Base-by-base conservation (phyloP, 2,888 invertebrate species). In the Aethes cnicana region DNA sequence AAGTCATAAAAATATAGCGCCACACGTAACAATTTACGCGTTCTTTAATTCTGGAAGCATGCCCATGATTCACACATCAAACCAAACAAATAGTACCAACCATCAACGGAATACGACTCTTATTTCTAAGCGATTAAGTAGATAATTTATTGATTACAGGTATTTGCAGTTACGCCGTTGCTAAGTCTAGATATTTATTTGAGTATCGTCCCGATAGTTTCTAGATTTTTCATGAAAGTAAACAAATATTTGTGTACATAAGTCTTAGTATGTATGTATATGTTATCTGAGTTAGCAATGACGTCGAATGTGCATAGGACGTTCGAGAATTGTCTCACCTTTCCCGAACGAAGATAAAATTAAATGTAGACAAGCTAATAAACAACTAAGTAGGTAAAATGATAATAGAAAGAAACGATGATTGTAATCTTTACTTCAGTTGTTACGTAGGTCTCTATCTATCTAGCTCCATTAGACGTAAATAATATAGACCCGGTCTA, bases 301-400 rank as follows among this genome's bases (percentile, higher is more conserved):
- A 37, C 43, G n/a, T n/a, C 43, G 43, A 36, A 23, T 14, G 26
- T 16, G 16, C 23, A 37, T 37, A 11, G 12, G 21, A 21, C 41
- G 12, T 14, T 36, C 43, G n/a, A 43, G 43, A 44, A 17, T n/a
- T 9, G 35, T 49, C 35, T 42, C 42, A 35, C 36, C 28, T 30
- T 37, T 37, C 43, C 37, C 23, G 36, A 50, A 28, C 11, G 35
- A 28, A 43, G 49, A 49, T 43, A 16, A 3, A 16, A 11, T 9
- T 1, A 21, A 16, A 0, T 28, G 6, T 42, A 42, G 49, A 49
- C 25, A 20, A 4, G 25, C 3, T n/a, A n/a, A n/a, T n/a, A n/a
- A n/a, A n/a, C n/a, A n/a, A n/a, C n/a, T n/a, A n/a, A n/a, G n/a
- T n/a, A n/a, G n/a, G n/a, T n/a, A n/a, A n/a, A n/a, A n/a, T n/a